These are phyloP conservation scores for Numida meleagris DNA, from an alignment of 2,113 vertebrate species.

Conservation along the genomic window DNA sequence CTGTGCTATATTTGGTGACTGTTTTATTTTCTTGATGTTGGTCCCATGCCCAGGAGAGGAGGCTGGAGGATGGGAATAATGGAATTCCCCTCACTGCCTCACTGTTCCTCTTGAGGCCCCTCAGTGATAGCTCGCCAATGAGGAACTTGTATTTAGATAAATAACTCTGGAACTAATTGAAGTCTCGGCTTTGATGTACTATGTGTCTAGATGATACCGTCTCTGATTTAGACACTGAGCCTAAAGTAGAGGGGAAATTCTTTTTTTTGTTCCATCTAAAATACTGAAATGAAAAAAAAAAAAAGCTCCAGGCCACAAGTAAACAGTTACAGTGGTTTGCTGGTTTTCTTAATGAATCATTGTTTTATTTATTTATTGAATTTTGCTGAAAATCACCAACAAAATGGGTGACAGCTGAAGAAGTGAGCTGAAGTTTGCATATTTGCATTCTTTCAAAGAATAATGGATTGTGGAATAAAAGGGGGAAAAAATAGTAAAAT, in stretches of 20 bases:
- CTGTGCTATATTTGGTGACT: conserved; percentile 20
- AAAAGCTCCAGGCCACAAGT: neutral
- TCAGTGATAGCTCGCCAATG: neutral
- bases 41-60: neutral
- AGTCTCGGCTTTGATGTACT: neutral
- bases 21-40: conserved; percentile 7
- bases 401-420: neutral
- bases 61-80: neutral
- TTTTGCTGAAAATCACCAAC: neutral
- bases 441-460: neutral
- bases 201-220: neutral
- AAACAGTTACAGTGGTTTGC: neutral
- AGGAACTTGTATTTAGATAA: conserved; percentile 28
- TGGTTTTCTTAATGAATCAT: neutral
- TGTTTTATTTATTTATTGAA: neutral
- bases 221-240: neutral
- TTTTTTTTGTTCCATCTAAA: neutral
- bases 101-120: neutral
- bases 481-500: neutral
- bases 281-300: neutral
- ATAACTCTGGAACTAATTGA: neutral
- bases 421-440: neutral
- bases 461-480: neutral
- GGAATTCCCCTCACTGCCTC: neutral
- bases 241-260: neutral